These are phyloP conservation scores for Tillus elongatus DNA, from an alignment of 2,888 invertebrate species.

Conservation along the genomic window DNA sequence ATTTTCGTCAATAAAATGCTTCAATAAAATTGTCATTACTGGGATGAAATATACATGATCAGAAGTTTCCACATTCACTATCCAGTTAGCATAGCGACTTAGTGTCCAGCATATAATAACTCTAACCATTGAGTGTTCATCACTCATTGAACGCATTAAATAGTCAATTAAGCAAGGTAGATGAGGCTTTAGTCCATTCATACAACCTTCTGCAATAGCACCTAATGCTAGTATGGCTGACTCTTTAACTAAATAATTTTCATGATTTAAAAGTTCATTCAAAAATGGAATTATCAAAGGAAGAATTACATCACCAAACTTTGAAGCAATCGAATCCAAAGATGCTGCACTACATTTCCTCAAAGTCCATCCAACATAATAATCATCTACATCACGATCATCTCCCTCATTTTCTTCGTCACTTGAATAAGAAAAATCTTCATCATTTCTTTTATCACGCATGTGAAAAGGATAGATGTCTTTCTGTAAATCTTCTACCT, in stretches of 20 bases:
- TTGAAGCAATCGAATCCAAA: conserved; percentile 90
- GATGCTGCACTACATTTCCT: conserved; percentile 98
- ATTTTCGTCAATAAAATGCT: conserved; percentile 61
- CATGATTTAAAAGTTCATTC: conserved; percentile 89
- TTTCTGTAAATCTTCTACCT: conserved; percentile 90
- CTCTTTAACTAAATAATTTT: conserved; percentile 92
- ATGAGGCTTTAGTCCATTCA: conserved; percentile 59
- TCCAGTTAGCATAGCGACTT: conserved; percentile 65
- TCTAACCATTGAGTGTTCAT: conserved; percentile 59
- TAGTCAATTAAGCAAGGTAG: conserved; percentile 60
- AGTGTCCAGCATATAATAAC: conserved; percentile 75
- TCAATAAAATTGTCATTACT: conserved; percentile 60
- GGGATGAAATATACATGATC: conserved; percentile 52
- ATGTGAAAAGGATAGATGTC: conserved; percentile 98
- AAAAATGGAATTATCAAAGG: conserved; percentile 89
- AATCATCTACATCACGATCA: conserved; percentile 37
- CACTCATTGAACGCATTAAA: conserved; percentile 55
- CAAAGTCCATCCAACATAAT: conserved; percentile 71
- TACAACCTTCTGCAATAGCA: conserved; percentile 46
- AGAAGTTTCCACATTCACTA: conserved; percentile 51
- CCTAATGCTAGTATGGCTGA: conserved; percentile 86
- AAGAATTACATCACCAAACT: conserved; percentile 88
- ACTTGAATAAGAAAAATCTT: conserved; percentile 30
- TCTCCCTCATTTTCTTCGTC: conserved; percentile 60
- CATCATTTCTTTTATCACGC: conserved; percentile 41